These are phyloP conservation scores for Mycteria americana DNA, from an alignment of 2,797 vertebrate genomes.

Conservation along the genomic window DNA sequence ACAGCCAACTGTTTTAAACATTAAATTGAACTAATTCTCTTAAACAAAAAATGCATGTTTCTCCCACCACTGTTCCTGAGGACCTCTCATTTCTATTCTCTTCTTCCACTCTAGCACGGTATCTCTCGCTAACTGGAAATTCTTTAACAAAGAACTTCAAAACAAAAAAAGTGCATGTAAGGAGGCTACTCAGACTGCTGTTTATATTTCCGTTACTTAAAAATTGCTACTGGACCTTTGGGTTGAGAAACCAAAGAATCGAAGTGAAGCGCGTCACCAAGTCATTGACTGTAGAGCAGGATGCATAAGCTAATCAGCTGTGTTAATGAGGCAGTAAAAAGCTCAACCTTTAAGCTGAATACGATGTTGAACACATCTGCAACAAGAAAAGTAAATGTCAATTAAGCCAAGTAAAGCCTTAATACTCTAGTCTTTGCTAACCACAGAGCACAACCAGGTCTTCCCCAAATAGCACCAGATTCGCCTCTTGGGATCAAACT, in stretches of 20 bases:
- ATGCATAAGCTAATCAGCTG: not conserved
- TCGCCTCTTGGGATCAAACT: not conserved
- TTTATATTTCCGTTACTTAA: not conserved
- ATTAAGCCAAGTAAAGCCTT: not conserved
- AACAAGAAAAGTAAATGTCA: not conserved
- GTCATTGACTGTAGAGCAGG: not conserved
- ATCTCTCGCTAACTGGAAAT: not conserved
- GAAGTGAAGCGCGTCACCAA: not conserved
- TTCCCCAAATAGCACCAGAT: not conserved
- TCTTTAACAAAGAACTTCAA: not conserved
- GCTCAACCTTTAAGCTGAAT: conserved; percentile 15
- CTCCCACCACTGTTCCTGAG: not conserved
- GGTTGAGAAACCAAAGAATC: not conserved
- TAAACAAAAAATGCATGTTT: not conserved
- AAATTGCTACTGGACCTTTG: not conserved
- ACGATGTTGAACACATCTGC: conserved; percentile 66
- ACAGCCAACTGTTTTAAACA: not conserved
- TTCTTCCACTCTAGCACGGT: not conserved
- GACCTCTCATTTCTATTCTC: not conserved
- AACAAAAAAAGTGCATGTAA: not conserved
- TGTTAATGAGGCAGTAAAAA: not conserved
- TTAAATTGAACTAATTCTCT: not conserved
- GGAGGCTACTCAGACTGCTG: not conserved
- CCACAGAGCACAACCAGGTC: not conserved
- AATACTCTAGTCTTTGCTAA: not conserved